phyloP scores from a whole-genome alignment of 2,888 invertebrate species.

The Syrphus vitripennis region DNA sequence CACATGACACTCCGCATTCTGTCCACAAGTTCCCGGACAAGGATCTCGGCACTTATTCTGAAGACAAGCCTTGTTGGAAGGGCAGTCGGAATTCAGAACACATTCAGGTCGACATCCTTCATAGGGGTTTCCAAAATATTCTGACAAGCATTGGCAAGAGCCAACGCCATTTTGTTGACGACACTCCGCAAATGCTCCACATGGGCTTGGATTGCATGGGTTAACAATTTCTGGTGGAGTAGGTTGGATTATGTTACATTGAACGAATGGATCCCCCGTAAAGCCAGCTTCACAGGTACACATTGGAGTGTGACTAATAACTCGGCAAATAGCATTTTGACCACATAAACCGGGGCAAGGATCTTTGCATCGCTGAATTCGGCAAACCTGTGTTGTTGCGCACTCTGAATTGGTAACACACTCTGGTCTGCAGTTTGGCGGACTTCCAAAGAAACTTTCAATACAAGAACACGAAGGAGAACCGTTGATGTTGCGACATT shows the following conservation, averaged over 20 bases:
- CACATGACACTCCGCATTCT: conserved; percentile 88
- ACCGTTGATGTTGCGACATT: conserved; percentile 83
- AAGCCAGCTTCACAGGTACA: conserved; percentile 85
- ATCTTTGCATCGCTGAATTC: conserved; percentile 88
- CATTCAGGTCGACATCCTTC: conserved; percentile 90
- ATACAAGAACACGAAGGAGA: conserved; percentile 89
- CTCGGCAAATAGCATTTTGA: conserved; percentile 87
- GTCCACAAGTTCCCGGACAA: conserved; percentile 89
- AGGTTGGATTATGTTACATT: conserved; percentile 82
- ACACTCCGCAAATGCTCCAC: conserved; percentile 90
- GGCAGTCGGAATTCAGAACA: conserved; percentile 87
- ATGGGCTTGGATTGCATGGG: conserved; percentile 90
- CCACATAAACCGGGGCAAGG: conserved; percentile 89
- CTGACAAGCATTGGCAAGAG: conserved; percentile 87
- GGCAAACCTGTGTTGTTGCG: conserved; percentile 85
- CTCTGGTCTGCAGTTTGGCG: conserved; percentile 88
- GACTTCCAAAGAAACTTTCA: conserved; percentile 85
- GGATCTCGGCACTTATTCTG: conserved; percentile 89
- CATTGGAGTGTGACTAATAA: conserved; percentile 89
- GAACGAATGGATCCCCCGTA: conserved; percentile 80
- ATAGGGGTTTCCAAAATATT: conserved; percentile 90
- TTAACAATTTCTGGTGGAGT: conserved; percentile 80
- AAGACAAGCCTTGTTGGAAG: conserved; percentile 86
- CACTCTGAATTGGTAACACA: conserved; percentile 90
- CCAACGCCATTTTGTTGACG: conserved; percentile 85